Conservation (phyloP, 2,113 vertebrate species). For the Proterorhinus semilunaris region DNA sequence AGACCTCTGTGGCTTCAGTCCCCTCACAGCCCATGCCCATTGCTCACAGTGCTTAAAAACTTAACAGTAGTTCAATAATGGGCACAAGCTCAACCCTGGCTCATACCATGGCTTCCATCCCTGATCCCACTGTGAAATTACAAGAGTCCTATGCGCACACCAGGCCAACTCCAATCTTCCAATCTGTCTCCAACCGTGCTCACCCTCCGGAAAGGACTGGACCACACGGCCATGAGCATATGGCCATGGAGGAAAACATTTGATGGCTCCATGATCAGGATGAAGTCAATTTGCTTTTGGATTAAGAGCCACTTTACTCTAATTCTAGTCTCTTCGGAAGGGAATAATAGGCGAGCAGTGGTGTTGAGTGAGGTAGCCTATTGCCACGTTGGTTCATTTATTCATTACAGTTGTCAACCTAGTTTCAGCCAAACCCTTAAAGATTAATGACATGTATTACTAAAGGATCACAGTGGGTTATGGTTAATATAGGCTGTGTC, state of each 20-base stretch:
- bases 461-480: neutral
- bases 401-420: neutral
- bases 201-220: conserved; percentile 68
- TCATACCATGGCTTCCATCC: conserved; percentile 47
- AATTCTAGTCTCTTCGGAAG: neutral
- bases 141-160: conserved; percentile 39
- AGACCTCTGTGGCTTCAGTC: conserved; percentile 30
- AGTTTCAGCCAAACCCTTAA: neutral
- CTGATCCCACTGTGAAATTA: conserved; percentile 51
- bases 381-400: neutral
- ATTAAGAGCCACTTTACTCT: too few species aligned
- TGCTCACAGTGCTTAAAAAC: conserved; percentile 31
- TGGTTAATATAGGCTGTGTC: neutral
- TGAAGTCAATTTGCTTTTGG: too few species aligned
- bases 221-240: conserved; percentile 54
- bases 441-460: neutral
- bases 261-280: neutral
- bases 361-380: neutral
- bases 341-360: conserved; percentile 9
- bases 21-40: conserved; percentile 29
- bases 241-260: conserved; percentile 6
- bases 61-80: conserved; percentile 9
- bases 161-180: conserved; percentile 27
- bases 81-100: conserved; percentile 15
- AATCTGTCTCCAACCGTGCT: conserved; percentile 68